Conservation (phyloP, 23 tunicate genomes). For the Trididemnum clinides region DNA sequence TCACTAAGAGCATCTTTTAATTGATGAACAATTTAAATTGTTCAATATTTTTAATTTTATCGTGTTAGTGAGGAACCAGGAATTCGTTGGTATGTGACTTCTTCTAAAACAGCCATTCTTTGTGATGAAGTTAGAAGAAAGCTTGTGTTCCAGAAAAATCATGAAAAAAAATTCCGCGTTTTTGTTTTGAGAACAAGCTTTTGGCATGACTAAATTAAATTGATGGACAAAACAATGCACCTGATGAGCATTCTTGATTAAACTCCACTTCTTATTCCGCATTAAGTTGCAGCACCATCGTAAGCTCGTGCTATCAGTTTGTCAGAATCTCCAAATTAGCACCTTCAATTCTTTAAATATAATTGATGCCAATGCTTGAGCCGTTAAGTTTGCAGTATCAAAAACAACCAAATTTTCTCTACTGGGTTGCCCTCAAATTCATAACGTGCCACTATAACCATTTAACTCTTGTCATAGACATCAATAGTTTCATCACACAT, state of each 20-base stretch:
- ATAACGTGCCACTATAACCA: not conserved
- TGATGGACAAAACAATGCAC: constrained; percentile 15
- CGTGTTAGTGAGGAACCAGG: not conserved
- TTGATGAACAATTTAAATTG: not conserved
- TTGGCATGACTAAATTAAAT: not conserved
- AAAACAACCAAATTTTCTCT: constrained; percentile 1
- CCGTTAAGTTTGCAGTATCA: constrained; percentile 17
- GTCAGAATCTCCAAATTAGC: not conserved
- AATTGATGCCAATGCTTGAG: not conserved
- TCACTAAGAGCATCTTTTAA: not conserved
- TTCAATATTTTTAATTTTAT: not conserved
- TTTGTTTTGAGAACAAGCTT: not conserved
- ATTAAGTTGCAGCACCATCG: constrained; percentile 17
- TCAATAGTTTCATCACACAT: too few relatives aligned
- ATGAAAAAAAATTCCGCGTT: not conserved
- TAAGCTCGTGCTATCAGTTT: constrained; percentile 18
- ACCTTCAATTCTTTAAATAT: not conserved
- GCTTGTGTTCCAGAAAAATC: not conserved
- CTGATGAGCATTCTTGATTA: constrained; percentile 14
- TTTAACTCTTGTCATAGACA: too few relatives aligned
- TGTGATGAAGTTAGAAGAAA: not conserved
- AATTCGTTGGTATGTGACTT: not conserved
- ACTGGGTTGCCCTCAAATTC: not conserved
- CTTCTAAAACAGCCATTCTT: constrained; percentile 9
- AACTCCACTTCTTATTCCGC: constrained; percentile 10